These are phyloP conservation scores for Oriolus oriolus DNA, from an alignment of 2,113 vertebrate species.

Conservation along the genomic window DNA sequence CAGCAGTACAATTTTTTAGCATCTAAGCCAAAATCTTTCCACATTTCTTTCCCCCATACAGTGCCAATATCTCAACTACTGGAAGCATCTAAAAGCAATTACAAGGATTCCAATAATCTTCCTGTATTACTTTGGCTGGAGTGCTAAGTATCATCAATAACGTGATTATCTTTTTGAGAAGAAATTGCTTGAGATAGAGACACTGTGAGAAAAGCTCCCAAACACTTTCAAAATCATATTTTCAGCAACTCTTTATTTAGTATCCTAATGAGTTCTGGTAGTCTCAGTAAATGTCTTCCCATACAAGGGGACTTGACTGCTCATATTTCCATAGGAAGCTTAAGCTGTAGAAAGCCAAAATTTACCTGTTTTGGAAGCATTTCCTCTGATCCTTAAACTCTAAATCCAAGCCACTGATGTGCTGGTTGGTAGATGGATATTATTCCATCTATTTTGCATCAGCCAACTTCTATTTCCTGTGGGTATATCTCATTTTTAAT, in stretches of 20 bases:
- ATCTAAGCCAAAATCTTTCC: slow-evolving; percentile 10
- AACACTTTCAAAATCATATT: not conserved
- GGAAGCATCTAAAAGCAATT: slow-evolving; percentile 39
- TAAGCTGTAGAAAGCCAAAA: not conserved
- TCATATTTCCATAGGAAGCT: not conserved
- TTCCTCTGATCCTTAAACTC: not conserved
- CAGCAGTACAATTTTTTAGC: not conserved
- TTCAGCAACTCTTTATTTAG: slow-evolving; percentile 18
- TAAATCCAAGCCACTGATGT: not conserved
- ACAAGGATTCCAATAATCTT: slow-evolving; percentile 31
- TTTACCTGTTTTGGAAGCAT: not conserved
- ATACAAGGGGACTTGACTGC: not conserved
- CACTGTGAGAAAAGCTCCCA: not conserved
- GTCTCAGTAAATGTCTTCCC: not conserved
- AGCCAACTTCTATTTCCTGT: not conserved
- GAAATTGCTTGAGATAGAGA: not conserved
- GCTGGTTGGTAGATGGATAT: not conserved
- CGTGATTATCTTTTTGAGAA: slow-evolving; percentile 15
- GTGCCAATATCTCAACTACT: slow-evolving; percentile 21
- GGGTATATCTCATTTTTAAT: not conserved
- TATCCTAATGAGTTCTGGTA: not conserved
- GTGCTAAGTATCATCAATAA: slow-evolving; percentile 32
- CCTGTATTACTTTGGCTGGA: not conserved
- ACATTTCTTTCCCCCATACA: not conserved
- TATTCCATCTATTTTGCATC: not conserved